phyloP scores from a whole-genome alignment of 2,113 vertebrate species.

The Piaya cayana region DNA sequence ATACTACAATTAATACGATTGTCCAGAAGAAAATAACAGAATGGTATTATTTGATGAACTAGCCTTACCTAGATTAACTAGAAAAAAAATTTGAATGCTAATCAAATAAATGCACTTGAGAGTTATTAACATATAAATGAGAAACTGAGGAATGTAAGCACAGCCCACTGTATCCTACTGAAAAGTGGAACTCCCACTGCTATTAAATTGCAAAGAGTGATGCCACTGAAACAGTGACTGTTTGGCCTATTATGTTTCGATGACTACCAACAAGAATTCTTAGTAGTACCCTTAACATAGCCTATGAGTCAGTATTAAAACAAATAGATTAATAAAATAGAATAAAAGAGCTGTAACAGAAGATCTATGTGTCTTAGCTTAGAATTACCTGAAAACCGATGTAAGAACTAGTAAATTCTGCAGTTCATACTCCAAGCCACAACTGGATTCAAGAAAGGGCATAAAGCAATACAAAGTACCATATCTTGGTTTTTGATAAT shows the following conservation, averaged over 20 bases:
- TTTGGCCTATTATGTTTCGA: neutral
- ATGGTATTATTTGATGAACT: neutral
- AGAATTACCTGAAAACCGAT: neutral
- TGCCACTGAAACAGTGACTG: neutral
- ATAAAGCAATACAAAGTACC: neutral
- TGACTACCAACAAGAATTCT: neutral
- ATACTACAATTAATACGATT: neutral
- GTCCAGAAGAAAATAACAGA: neutral
- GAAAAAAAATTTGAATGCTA: neutral
- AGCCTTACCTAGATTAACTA: neutral
- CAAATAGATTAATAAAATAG: neutral
- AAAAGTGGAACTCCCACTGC: neutral
- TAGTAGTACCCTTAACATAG: neutral
- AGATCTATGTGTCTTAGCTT: neutral
- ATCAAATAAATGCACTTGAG: neutral
- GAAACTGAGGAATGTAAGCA: neutral
- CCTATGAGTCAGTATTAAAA: neutral
- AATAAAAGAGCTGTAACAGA: neutral
- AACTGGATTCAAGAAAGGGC: neutral
- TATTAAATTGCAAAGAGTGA: neutral
- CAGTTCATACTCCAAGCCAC: neutral
- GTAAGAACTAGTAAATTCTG: neutral
- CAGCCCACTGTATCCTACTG: neutral
- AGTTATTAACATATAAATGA: conserved; percentile 13
- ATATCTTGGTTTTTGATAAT: neutral